Evolutionary conservation across 2,797 vertebrate species (phyloP), one percentile per base, ranked within the genome.

Genomic region (Pyrocephalus nanus): DNA sequence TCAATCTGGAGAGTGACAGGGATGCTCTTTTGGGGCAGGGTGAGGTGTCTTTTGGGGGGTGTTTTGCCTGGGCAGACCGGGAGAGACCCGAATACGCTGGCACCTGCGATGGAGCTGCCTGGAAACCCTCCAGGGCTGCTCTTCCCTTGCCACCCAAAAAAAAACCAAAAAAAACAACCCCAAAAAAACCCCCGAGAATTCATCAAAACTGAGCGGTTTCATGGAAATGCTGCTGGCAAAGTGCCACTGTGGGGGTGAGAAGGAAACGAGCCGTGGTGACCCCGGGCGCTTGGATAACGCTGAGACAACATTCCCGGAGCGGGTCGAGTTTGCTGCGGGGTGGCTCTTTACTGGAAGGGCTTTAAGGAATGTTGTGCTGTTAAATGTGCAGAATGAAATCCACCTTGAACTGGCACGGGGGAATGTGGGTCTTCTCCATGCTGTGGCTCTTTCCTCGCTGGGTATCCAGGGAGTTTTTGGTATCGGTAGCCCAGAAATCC

Each of bases 201-300:
- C 47, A 73, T 82, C 48, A 78, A 40, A 85, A 84, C 82, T 4
- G 15, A 87, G 60, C 47, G 27, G n/a, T 79, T 87, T 67, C 47
- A 17, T 92, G 87, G 90, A 79, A 89, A 76, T 54, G 71, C 67
- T 73, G 67, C 27, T 79, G 87, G 88, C 85, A 79, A 79, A 82
- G 93, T 23, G 78, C 90, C 81, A 58, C 4, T 1, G 4, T 0
- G 1, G n/a, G 27, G 22, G n/a, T 45, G 76, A 66, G 23, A 27
- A 36, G 80, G 53, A 21, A 55, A 12, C 47, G 48, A 86, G 42
- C 48, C 0, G 1, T 70, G 71, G 65, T 32, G 81, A 78, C 92
- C 71, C 79, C 62, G 78, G 73, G 40, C 5, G 0, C 40, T 45
- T 32, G 57, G 89, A 8, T 54, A 47, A 40, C 8, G 61, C 91